Percentiles rank a stretch among this genome's conserved stretches.
These are phyloP conservation scores for Parotia lawesii DNA, from an alignment of 2,113 vertebrate genomes.

Conservation along the genomic window DNA sequence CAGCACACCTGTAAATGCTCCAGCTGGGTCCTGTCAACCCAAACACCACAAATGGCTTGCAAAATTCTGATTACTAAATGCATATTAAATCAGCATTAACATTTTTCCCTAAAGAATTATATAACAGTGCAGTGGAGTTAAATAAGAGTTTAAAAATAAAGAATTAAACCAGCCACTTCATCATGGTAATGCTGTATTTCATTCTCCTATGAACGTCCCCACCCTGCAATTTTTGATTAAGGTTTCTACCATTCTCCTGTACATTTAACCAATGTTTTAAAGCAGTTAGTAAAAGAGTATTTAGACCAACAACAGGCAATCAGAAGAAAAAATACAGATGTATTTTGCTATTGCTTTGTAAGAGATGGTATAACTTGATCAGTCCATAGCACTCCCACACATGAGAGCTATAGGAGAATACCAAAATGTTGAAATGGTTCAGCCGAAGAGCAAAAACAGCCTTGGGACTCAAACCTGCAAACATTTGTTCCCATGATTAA, in stretches of 20 bases:
- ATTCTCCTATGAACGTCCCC: neutral
- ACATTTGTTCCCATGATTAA: conserved; percentile 41
- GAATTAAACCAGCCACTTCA: neutral
- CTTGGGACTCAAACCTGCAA: conserved; percentile 16
- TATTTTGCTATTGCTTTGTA: neutral
- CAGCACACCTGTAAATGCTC: conserved; percentile 17
- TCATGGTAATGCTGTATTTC: neutral
- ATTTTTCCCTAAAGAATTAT: neutral
- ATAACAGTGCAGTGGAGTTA: neutral
- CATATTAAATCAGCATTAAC: conserved; percentile 48
- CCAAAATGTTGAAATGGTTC: neutral
- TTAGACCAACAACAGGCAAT: neutral
- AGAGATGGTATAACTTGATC: neutral
- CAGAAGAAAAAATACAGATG: neutral
- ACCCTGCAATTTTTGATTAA: neutral
- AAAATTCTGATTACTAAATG: conserved; percentile 8
- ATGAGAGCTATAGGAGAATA: neutral
- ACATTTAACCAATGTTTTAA: neutral
- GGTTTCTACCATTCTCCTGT: neutral
- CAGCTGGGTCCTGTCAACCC: conserved; percentile 16
- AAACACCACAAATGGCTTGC: neutral
- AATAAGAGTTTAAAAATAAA: conserved; percentile 3
- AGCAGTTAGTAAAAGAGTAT: neutral
- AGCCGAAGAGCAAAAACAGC: neutral
- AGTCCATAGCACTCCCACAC: neutral